Evolutionary conservation across 2,888 invertebrate species (phyloP), one percentile per base, ranked within the genome.

Genomic region (Drosophila paranaensis): DNA sequence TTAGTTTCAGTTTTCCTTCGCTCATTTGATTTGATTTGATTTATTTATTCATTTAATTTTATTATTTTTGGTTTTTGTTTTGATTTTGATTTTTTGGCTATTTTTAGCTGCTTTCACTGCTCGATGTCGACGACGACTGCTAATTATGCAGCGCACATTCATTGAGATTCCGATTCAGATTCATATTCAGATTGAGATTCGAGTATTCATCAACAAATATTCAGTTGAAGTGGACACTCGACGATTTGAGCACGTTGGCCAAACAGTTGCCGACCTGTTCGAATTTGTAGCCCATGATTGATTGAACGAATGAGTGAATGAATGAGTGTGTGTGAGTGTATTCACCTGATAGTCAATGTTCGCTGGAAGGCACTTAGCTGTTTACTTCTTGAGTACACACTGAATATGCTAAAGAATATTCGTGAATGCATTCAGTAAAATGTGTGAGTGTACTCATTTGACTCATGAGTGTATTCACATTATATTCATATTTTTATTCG

Each of bases 41-140:
- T 39, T 30, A 39, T 43, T 55, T 50, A 39, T 25, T 53, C 37
- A 45, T 40, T 16, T 25, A 10, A 35, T 39, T 37, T 25, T 16
- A 5, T 55, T 9, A 40, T 20, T 10, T 69, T 50, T 45, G 10
- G 8, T 14, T 55, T 45, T 50, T 33, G 11, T 40, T 72, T 50
- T 57, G 25, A 35, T 37, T 20, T 20, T 20, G 35, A n/a, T 50
- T 60, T 62, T 42, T 42, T 50, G 37, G 42, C 46, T 77, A 77
- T 76, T 79, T 82, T 70, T 68, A 85, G 85, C 61, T 68, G 81
- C 86, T 81, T 81, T 81, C 80, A 76, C 80, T 83, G 84, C 39
- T 51, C 35, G 64, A 48, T 39, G 42, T 60, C 60, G 82, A 71
- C 67, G 64, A 78, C 80, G 64, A 78, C 80, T 88, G 83, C 83